Evolutionary conservation across 1,140 invertebrate genomes (phyloP), one percentile per base, ranked within the genome.

Genomic region (Penaeus vannamei): DNA sequence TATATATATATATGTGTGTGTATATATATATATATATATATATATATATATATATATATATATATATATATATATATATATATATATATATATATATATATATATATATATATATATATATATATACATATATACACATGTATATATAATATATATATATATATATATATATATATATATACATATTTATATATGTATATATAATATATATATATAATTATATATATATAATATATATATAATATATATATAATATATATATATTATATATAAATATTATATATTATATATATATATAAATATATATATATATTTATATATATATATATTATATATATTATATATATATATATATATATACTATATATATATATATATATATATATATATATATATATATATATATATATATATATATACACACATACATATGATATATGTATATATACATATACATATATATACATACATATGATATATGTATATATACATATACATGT

Each of bases 81-180:
- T 69, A 69, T 69, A 69, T 69, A 69, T 69, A 69, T 69, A 69
- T 69, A 69, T 69, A 69, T 69, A 69, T 69, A 69, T 69, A 69
- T 69, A 69, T 69, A 69, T 69, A 69, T 69, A 69, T 69, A 69
- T 69, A 69, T 69, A 69, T 69, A 69, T 69, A 19, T 69, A 19
- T 69, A 19, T 69, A 19, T 69, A 19, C 3, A 69, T 7, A 7
- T 69, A 69, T 19, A 69, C 19, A 69, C 19, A 69, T 19, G 29
- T 19, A 69, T 69, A 69, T 69, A 19, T 69, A 69, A n/a, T n/a
- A n/a, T 69, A 69, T 69, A 69, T 69, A 69, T 69, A 69, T 69
- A 69, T 69, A 69, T 69, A 69, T 69, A 69, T 69, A 69, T 69
- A 69, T 69, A 69, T 69, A 69, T 69, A 69, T 69, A 69, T 69